Evolutionary conservation across 2,113 vertebrate species (phyloP).

Genomic region (Oreochromis spilurus): DNA sequence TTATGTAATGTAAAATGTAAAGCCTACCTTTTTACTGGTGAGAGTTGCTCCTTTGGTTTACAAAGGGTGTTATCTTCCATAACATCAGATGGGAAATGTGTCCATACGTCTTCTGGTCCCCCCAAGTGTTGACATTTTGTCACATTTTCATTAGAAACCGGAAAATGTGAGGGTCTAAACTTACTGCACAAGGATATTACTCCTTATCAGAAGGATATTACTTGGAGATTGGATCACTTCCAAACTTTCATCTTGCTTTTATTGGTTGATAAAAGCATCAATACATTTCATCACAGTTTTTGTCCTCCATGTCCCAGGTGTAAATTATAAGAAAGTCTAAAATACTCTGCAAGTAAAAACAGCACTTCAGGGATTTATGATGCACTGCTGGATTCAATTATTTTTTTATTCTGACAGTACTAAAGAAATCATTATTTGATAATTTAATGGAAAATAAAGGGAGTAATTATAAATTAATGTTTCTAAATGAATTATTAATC

Average conservation of each 20-base stretch:
- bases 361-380: neutral
- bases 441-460: neutral
- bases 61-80: neutral
- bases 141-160: neutral
- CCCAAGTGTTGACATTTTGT: neutral
- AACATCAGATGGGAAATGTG: neutral
- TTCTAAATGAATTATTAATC: neutral
- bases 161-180: neutral
- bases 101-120: neutral
- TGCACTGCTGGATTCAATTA: neutral
- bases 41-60: rapidly evolving
- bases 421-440: neutral
- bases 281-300: neutral
- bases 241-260: neutral
- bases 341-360: neutral
- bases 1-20: neutral
- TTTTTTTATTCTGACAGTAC: neutral
- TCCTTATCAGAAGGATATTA: neutral
- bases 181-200: neutral
- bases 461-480: neutral
- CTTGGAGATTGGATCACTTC: neutral
- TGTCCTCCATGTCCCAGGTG: neutral
- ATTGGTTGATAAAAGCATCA: neutral
- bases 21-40: neutral
- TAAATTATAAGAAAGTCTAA: neutral